Evolutionary conservation across 2,113 vertebrate genomes (phyloP).

Genomic region (Gymnarchus niloticus): DNA sequence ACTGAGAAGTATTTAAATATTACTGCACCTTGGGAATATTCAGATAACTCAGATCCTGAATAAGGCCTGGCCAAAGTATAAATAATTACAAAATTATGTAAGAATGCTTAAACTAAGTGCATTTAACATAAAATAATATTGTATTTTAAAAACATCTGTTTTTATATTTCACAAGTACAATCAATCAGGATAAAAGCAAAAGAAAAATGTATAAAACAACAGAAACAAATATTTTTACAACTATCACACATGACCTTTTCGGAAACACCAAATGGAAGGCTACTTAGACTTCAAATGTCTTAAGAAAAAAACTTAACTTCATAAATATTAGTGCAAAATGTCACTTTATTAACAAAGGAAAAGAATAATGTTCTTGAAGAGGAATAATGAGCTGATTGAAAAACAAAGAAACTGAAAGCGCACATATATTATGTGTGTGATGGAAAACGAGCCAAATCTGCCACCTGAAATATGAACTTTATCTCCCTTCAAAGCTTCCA

Average conservation of each 20-base stretch:
- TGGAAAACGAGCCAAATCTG: neutral
- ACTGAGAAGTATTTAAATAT: no score
- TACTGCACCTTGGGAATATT: no score
- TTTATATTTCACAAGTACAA: no score
- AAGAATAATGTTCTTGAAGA: no score
- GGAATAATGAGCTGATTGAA: no score
- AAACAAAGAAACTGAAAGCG: neutral
- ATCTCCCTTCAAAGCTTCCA: neutral
- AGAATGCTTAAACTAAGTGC: no score
- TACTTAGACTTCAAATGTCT: neutral
- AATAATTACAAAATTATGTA: neutral
- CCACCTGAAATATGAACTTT: neutral
- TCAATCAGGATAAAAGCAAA: no score
- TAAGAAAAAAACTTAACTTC: neutral
- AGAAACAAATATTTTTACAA: neutral
- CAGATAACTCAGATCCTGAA: no score
- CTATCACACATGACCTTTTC: neutral
- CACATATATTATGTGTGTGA: neutral
- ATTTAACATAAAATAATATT: no score
- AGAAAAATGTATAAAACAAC: no score
- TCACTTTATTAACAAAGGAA: neutral
- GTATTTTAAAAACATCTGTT: no score
- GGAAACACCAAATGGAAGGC: neutral
- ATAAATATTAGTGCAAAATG: no score
- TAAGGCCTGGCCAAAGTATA: neutral